Conservation (phyloP, 2,888 invertebrate species). For the Cheilosia vernalis region DNA sequence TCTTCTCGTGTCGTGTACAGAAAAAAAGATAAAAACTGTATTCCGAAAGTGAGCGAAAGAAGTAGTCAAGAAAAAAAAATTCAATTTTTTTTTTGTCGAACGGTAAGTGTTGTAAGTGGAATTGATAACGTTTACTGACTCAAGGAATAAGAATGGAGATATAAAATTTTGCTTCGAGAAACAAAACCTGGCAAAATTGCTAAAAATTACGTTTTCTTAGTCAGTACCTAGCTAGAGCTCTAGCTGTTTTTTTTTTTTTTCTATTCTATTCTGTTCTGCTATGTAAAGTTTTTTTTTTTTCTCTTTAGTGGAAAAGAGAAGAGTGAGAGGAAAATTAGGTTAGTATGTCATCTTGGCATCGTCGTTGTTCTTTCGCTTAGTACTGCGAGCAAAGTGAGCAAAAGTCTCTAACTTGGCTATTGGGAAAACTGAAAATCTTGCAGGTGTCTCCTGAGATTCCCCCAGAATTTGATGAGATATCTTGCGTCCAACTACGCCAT, state of each 20-base stretch:
- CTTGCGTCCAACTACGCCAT: neutral
- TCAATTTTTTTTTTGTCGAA: slow-evolving; percentile 37
- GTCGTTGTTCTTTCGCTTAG: slow-evolving; percentile 43
- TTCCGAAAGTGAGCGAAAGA: slow-evolving; percentile 45
- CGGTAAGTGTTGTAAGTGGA: slow-evolving; percentile 69
- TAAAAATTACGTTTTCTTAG: slow-evolving; percentile 32
- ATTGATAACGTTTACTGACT: neutral
- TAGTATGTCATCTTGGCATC: slow-evolving; percentile 75
- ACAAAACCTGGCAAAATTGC: slow-evolving; percentile 45
- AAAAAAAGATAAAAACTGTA: slow-evolving; percentile 43
- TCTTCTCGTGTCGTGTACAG: slow-evolving; percentile 43
- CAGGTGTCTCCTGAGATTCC: slow-evolving; percentile 62
- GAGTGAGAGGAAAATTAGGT: slow-evolving; percentile 67
- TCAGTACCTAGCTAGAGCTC: slow-evolving; percentile 41
- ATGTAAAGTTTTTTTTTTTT: slow-evolving; percentile 43
- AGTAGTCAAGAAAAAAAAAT: slow-evolving; percentile 31
- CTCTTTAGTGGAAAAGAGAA: slow-evolving; percentile 45
- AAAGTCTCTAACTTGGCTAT: slow-evolving; percentile 40
- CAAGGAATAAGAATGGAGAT: neutral
- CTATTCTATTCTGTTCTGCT: slow-evolving; percentile 37
- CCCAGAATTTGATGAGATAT: slow-evolving; percentile 15
- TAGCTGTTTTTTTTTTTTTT: slow-evolving; percentile 43
- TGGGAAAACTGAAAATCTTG: slow-evolving; percentile 49
- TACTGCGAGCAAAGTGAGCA: slow-evolving; percentile 14
- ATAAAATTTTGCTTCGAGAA: slow-evolving; percentile 12